Evolutionary conservation across 2,113 vertebrate genomes (phyloP).

Genomic region (Alligator mississippiensis): DNA sequence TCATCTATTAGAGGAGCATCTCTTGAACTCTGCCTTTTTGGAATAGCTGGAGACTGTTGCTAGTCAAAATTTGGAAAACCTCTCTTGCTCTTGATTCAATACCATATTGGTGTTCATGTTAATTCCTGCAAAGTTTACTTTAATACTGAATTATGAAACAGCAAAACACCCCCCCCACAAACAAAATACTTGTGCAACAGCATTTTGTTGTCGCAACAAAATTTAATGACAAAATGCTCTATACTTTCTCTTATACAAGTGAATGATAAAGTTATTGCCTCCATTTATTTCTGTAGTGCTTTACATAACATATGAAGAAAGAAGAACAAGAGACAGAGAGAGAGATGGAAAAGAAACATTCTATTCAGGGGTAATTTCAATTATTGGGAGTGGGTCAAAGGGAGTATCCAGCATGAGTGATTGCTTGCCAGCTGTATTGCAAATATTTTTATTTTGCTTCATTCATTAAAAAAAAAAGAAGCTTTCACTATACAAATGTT

Average conservation of each 20-base stretch:
- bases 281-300: background rate
- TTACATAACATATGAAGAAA: background rate
- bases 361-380: background rate
- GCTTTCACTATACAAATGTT: constrained; percentile 24
- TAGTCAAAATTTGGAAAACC: constrained; percentile 66
- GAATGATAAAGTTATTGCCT: constrained; percentile 37
- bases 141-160: constrained; percentile 11
- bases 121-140: constrained; percentile 68
- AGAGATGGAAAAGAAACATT: background rate
- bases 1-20: constrained; percentile 69
- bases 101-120: constrained; percentile 58
- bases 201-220: background rate
- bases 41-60: constrained; percentile 48
- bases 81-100: constrained; percentile 21
- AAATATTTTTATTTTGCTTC: background rate
- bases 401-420: constrained; percentile 8
- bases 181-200: constrained; percentile 3
- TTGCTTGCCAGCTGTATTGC: constrained; percentile 23
- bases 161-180: constrained; percentile 11
- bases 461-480: background rate
- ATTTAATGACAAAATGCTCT: constrained; percentile 29
- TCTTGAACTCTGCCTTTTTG: constrained; percentile 67
- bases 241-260: constrained; percentile 40
- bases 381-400: background rate
- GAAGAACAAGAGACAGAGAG: constrained; percentile 21